Evolutionary conservation across 2,113 vertebrate genomes (phyloP).

Genomic region (Quiscalus mexicanus): DNA sequence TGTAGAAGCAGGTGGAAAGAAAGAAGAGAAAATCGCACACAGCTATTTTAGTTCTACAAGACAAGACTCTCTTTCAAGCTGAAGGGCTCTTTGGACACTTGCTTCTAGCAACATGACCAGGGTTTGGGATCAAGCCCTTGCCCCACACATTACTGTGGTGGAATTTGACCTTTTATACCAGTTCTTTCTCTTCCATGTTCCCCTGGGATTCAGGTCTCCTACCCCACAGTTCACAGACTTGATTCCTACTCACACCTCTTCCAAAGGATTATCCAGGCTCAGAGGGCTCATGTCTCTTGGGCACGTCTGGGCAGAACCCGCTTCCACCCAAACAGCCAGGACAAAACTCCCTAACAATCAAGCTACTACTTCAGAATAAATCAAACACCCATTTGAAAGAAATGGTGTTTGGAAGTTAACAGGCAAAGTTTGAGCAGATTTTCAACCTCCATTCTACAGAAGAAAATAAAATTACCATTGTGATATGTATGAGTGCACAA

Average conservation of each 20-base stretch:
- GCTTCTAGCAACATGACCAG: background rate
- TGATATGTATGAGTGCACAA: background rate
- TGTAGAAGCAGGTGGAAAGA: background rate
- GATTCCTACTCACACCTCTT: background rate
- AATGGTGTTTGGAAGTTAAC: background rate
- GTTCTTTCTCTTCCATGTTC: background rate
- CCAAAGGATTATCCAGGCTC: background rate
- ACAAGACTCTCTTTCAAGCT: background rate
- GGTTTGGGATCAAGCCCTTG: background rate
- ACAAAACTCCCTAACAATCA: background rate
- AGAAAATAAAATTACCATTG: background rate
- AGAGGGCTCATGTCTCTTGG: background rate
- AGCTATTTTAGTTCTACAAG: background rate
- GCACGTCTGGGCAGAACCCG: background rate
- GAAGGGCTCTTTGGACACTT: background rate
- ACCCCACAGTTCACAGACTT: background rate
- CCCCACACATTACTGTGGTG: background rate
- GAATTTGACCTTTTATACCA: background rate
- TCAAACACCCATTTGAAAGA: background rate
- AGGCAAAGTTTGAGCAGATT: background rate
- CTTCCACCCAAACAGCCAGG: background rate
- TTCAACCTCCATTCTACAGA: background rate
- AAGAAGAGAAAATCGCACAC: background rate
- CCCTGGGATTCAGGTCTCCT: background rate
- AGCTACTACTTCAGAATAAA: background rate